These are phyloP conservation scores for Heliconius ethilla DNA, from an alignment of 2,888 invertebrate genomes.

Conservation along the genomic window DNA sequence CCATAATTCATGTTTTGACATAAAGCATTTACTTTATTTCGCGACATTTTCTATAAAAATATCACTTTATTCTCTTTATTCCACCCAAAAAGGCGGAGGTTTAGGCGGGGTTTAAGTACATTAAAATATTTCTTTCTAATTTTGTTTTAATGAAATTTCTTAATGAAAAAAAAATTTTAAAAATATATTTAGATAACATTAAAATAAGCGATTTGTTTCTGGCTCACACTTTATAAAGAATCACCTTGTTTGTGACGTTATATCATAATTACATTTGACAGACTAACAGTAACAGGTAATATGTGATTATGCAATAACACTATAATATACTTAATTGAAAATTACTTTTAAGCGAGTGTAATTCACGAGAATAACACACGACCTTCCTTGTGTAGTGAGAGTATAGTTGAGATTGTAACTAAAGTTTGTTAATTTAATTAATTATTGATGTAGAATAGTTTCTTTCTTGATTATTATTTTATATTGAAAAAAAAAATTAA, in stretches of 20 bases:
- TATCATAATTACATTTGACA: slow-evolving; percentile 5
- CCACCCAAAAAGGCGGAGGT: too few species aligned
- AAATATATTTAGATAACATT: too few species aligned
- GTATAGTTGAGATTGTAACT: slow-evolving; percentile 1
- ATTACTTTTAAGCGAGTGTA: not conserved
- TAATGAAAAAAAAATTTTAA: too few species aligned
- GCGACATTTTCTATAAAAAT: too few species aligned
- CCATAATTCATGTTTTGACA: too few species aligned
- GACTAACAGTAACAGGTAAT: not conserved
- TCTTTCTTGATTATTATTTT: not conserved
- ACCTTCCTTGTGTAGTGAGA: slow-evolving; percentile 14
- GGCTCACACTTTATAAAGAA: not conserved
- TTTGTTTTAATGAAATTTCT: too few species aligned
- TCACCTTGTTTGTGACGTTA: not conserved
- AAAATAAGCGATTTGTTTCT: not conserved
- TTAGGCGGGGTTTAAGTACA: too few species aligned
- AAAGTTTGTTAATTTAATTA: not conserved
- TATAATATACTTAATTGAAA: not conserved
- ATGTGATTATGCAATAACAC: not conserved
- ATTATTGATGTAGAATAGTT: not conserved
- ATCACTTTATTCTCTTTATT: too few species aligned
- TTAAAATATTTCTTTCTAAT: too few species aligned
- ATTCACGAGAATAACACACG: slow-evolving; percentile 16
- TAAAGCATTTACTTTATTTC: too few species aligned
- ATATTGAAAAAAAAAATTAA: too few species aligned